Evolutionary conservation across 2,113 vertebrate species (phyloP).

Genomic region (Xerus inauris): DNA sequence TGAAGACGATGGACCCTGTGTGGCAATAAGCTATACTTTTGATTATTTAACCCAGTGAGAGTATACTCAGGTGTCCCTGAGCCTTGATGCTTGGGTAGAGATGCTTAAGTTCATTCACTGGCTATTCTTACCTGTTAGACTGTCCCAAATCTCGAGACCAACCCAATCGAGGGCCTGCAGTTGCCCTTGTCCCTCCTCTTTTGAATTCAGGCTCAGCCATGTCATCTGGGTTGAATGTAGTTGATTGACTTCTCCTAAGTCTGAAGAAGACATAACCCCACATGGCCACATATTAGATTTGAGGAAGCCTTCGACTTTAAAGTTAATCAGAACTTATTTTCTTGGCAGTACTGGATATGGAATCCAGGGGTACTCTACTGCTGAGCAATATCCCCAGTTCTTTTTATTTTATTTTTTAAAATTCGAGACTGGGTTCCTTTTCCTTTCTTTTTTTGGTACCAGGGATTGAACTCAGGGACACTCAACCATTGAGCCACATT

Average conservation of each 20-base stretch:
- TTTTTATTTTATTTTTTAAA: too few relatives aligned
- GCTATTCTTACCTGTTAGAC: constrained; percentile 89
- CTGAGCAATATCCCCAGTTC: too few relatives aligned
- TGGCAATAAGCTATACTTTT: background rate
- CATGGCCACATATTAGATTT: background rate
- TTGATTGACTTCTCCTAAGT: constrained; percentile 96
- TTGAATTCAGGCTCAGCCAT: constrained; percentile 94
- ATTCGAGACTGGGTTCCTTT: too few relatives aligned
- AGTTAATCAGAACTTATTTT: background rate
- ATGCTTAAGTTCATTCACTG: background rate
- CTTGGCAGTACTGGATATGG: too few relatives aligned
- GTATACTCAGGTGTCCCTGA: background rate
- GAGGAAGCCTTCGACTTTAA: background rate
- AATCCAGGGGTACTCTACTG: too few relatives aligned
- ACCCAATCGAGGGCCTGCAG: constrained; percentile 95
- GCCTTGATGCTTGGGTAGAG: background rate
- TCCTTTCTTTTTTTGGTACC: too few relatives aligned
- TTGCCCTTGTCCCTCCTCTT: constrained; percentile 95
- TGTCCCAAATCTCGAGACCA: constrained; percentile 97
- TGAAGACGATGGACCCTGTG: background rate
- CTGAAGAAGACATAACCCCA: constrained; percentile 81
- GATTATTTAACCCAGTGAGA: background rate
- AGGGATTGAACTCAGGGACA: too few relatives aligned
- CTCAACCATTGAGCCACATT: too few relatives aligned
- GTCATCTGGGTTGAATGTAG: constrained; percentile 96